A percentile compares a stretch with the other conserved stretches of the same genome.
phyloP scores from a whole-genome alignment of 2,888 invertebrate genomes.

The Cheilosia variabilis region DNA sequence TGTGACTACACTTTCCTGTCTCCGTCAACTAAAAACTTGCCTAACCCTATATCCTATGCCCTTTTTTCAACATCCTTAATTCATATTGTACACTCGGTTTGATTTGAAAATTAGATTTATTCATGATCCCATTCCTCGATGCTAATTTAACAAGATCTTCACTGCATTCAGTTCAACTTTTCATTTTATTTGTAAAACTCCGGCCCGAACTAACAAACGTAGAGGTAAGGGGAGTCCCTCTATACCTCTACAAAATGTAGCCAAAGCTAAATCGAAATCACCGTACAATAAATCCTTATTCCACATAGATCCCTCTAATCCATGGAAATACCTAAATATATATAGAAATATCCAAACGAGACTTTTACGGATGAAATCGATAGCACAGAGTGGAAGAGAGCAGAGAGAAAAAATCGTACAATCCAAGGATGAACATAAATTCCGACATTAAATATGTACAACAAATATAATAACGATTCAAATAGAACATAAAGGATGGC shows the following conservation, averaged over 20 bases:
- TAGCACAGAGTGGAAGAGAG: not conserved
- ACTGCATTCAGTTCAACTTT: not conserved
- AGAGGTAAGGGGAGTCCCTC: not conserved
- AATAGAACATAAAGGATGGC: slow-evolving; percentile 16
- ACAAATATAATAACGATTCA: slow-evolving; percentile 26
- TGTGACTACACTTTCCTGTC: too few species aligned
- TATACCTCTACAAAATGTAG: not conserved
- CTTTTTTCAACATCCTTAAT: not conserved
- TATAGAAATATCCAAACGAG: slow-evolving; percentile 7
- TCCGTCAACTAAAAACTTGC: too few species aligned
- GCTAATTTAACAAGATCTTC: slow-evolving; percentile 10
- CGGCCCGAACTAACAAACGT: not conserved
- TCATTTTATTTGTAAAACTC: not conserved
- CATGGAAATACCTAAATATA: slow-evolving; percentile 40
- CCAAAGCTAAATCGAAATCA: slow-evolving; percentile 40
- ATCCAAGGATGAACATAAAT: slow-evolving; percentile 42
- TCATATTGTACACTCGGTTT: slow-evolving; percentile 25
- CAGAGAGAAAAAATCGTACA: slow-evolving; percentile 1
- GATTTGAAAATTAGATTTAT: not conserved
- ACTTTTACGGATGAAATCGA: slow-evolving; percentile 34
- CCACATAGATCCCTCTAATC: slow-evolving; percentile 40
- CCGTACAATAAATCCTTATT: slow-evolving; percentile 49
- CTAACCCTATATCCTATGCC: too few species aligned
- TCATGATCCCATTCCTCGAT: not conserved
- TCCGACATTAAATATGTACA: slow-evolving; percentile 43